phyloP scores from a whole-genome alignment of 2,888 invertebrate species.

The Podabrus alpinus region DNA sequence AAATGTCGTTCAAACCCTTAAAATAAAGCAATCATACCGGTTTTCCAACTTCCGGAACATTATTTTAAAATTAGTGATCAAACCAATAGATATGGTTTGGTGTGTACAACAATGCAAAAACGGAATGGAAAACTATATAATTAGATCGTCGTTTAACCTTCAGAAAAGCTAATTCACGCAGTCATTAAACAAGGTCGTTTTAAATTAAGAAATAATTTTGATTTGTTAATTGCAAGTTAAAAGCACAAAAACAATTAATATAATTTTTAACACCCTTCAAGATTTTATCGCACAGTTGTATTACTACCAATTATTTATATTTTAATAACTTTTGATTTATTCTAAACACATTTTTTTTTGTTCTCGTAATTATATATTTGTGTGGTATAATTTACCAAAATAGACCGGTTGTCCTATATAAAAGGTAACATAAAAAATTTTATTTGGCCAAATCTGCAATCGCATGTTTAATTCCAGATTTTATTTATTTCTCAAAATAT shows the following conservation, averaged over 20 bases:
- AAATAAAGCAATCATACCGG: no score
- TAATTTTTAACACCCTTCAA: background rate
- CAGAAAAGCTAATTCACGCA: no score
- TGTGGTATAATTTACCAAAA: background rate
- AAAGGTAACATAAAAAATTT: background rate
- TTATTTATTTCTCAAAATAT: background rate
- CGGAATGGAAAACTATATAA: no score
- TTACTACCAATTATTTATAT: background rate
- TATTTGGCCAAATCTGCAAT: background rate
- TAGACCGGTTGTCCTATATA: background rate
- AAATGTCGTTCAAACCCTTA: no score
- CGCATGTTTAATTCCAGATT: background rate
- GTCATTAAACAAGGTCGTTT: background rate
- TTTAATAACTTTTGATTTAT: background rate
- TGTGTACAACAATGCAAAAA: no score
- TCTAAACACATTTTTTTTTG: background rate
- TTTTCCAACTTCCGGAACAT: no score
- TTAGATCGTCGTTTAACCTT: no score
- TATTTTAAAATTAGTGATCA: no score
- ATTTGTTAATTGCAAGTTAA: background rate
- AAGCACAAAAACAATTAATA: background rate
- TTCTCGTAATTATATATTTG: background rate
- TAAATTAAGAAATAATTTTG: background rate
- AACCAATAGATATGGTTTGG: no score
- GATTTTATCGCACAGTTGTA: background rate